A percentile compares a stretch with the other conserved stretches of the same genome.
Evolutionary conservation across 1,140 invertebrate species (phyloP).

Genomic region (Manduca sexta): DNA sequence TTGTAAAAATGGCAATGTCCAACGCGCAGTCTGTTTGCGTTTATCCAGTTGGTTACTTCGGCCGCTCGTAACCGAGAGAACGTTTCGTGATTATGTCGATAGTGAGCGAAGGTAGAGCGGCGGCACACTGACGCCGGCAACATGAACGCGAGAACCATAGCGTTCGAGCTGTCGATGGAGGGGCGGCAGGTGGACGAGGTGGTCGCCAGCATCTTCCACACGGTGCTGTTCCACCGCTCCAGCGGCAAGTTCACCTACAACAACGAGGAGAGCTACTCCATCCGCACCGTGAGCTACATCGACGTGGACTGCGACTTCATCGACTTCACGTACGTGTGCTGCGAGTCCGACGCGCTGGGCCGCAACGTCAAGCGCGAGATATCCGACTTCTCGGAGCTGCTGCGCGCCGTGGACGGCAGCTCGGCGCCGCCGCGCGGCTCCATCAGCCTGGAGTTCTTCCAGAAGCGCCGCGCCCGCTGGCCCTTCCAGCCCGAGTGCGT

Average conservation of each 20-base stretch:
- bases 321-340: slow-evolving; percentile 97
- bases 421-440: slow-evolving; percentile 78
- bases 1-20: slow-evolving; percentile 48
- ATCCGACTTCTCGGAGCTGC: slow-evolving; percentile 87
- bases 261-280: slow-evolving; percentile 93
- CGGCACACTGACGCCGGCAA: slow-evolving; percentile 53
- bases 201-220: slow-evolving; percentile 95
- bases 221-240: slow-evolving; percentile 94
- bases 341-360: slow-evolving; percentile 86
- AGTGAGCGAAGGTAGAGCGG: slow-evolving; percentile 24
- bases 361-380: slow-evolving; percentile 86
- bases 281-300: slow-evolving; percentile 94
- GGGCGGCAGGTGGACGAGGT: slow-evolving; percentile 96
- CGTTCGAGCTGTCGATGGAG: slow-evolving; percentile 92
- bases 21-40: slow-evolving; percentile 16
- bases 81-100: slow-evolving; percentile 40
- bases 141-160: slow-evolving; percentile 93
- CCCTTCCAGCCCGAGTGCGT: slow-evolving; percentile 91
- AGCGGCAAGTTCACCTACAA: slow-evolving; percentile 97
- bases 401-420: slow-evolving; percentile 83
- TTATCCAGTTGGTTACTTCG: slow-evolving; percentile 5
- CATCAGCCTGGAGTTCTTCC: slow-evolving; percentile 96
- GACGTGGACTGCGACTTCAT: slow-evolving; percentile 98
- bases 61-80: slow-evolving; percentile 26
- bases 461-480: slow-evolving; percentile 92